Base-by-base conservation (phyloP, 2,888 invertebrate genomes). In the Drosophila pseudotalamancana region DNA sequence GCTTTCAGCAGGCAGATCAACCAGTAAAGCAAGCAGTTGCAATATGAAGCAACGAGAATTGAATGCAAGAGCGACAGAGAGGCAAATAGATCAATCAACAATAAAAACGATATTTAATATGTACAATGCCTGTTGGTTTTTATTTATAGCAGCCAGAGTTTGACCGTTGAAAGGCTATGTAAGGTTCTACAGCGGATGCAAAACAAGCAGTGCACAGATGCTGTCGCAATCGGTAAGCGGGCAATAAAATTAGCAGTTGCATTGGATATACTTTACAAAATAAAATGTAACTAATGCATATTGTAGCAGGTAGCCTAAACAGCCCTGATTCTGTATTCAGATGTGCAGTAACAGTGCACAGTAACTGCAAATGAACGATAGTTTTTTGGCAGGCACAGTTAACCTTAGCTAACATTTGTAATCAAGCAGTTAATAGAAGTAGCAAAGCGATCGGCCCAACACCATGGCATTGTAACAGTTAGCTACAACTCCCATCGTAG, bases 51-150 rank as follows among this genome's bases (percentile, higher is more conserved):
- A 6, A 16, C 16, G 19, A 18, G 12, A 12, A 31, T 4, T n/a
- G 9, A 19, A 16, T 21, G 25, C n/a, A n/a, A 4, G 48, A 9
- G 48, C 35, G 18, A 49, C 8, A 59, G 61, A 61, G 50, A 73
- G 63, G 63, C 59, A 69, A 50, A 67, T 50, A 68, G 68, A 76
- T 79, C 72, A 85, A 70, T 72, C 76, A 71, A 79, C 69, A 74
- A 65, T 82, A 60, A 82, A 82, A 68, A 64, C 64, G 70, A 64
- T 25, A 68, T 86, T 62, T 42, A 76, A 70, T 69, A 71, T 23
- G 8, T 37, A 27, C 25, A 37, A 12, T 12, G 55, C 54, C 29
- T 48, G 18, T 34, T 12, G 21, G 12, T 6, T 11, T 49, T 48
- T 6, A 16, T 12, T 29, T 50, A 32, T 45, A 59, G 40, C 68